These are phyloP conservation scores for Atrichornis clamosus DNA, from an alignment of 2,113 vertebrate genomes.

Conservation along the genomic window DNA sequence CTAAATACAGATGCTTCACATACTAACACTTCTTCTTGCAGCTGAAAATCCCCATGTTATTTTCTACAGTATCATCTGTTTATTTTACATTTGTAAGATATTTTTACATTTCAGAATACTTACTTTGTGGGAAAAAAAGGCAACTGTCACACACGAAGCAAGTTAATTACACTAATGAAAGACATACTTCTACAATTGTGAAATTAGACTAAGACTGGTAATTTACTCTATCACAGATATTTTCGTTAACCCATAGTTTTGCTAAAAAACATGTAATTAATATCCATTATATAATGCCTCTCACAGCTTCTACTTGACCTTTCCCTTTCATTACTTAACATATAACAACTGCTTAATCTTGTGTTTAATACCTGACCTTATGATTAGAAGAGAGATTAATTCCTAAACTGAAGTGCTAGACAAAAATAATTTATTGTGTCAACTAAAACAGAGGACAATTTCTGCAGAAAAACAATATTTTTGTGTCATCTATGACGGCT, in stretches of 20 bases:
- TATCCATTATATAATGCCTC: not conserved
- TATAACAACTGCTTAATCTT: not conserved
- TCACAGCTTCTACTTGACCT: not conserved
- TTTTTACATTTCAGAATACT: not conserved
- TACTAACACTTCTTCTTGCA: not conserved
- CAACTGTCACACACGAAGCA: not conserved
- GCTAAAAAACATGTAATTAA: not conserved
- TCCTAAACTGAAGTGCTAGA: not conserved
- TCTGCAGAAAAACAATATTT: not conserved
- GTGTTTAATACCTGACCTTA: slow-evolving; percentile 10
- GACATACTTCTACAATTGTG: not conserved
- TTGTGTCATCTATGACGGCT: not conserved
- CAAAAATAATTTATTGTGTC: not conserved
- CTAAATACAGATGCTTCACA: not conserved
- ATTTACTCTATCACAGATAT: not conserved
- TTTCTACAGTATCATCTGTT: not conserved
- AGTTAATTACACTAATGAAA: not conserved
- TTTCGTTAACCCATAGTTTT: not conserved
- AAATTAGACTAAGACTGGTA: not conserved
- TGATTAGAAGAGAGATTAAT: not conserved
- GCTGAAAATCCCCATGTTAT: not conserved
- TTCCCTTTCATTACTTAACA: not conserved
- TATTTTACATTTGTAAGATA: not conserved
- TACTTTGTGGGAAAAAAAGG: not conserved
- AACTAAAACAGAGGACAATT: not conserved